Base-by-base conservation (phyloP, 2,888 invertebrate species). In the Catocala sponsa region DNA sequence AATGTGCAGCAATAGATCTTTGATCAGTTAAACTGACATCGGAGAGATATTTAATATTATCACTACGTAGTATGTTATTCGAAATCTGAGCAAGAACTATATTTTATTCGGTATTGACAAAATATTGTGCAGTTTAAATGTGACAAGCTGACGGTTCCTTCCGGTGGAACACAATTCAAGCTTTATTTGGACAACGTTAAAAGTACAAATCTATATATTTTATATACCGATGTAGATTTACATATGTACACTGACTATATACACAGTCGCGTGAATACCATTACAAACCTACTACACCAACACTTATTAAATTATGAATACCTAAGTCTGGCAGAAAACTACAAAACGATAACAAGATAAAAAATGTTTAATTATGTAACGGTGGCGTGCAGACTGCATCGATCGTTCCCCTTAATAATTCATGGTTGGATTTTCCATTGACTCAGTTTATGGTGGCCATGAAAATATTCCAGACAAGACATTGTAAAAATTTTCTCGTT, bases 351-450 rank as follows among this genome's bases (percentile, higher is more conserved):
- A 60, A 50, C 47, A 65, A 68, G 61, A 63, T 55, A 47, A 68
- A 74, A 68, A 53, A 15, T n/a, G n/a, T 38, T 68, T 55, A 72
- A 73, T 65, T 75, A 70, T 70, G 63, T 70, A 73, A 78, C 55
- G 38, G 62, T 77, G 32, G 80, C 84, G 83, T 84, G 84, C 68
- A 85, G 84, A 82, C 84, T 57, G 52, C 66, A 84, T 84, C 82
- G 84, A 84, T 82, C 84, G 77, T 5, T 38, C 4, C 55, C 57
- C 55, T 78, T 70, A 78, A 79, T 79, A 80, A 84, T 84, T 82
- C 82, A 84, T 70, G 68, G 66, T 35, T 67, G 82, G 78, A 74
- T 63, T 84, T 82, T 48, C 83, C 84, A 74, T 80, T 82, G 79
- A 82, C 69, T 81, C 76, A 80, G 49, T 60, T 64, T 68, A 63